Evolutionary conservation across 2,113 vertebrate species (phyloP), one percentile per base, ranked within the genome.

Genomic region (Platysteira castanea): DNA sequence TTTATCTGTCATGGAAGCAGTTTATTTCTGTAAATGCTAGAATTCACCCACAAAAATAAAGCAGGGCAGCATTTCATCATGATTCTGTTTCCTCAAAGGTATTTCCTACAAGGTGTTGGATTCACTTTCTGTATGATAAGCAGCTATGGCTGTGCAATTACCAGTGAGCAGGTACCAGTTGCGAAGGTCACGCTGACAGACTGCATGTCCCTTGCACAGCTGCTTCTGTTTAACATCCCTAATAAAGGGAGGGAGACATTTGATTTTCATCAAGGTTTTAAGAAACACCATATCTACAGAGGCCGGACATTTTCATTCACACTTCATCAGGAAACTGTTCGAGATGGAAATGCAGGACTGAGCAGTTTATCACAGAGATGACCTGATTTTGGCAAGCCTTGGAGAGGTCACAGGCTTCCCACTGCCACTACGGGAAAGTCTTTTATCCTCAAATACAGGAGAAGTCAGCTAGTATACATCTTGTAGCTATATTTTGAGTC

Each of bases 231-330:
- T 96, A 97, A 78, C 15, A 5, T 81, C 87, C 60, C 71, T 60
- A 75, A 91, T 81, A 96, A 95, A 94, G 52, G 53, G 44, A 82
- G 61, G 28, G 83, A 96, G 92, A 92, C 93, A 96, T 95, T 96
- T 95, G 96, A 95, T 97, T 96, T 94, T 97, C 92, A 97, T 96
- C 96, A 96, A 71, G 83, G 41, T 69, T 94, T 94, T 92, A 90
- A 95, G 92, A 90, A 96, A 93, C 76, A 82, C 83, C 68, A 11
- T 90, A 93, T 94, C 85, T 96, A 81, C 85, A 79, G 88, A 82
- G 93, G 83, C 95, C 79, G 17, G 93, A 90, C 95, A 87, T 94
- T 96, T 94, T 96, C 90, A 31, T 95, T 96, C 90, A 92, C 96
- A 96, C 95, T 93, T 97, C 96, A 97, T 96, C 95, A 95, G 90